Evolutionary conservation across 2,797 vertebrate species (phyloP).

Genomic region (Pantherophis alleghaniensis): DNA sequence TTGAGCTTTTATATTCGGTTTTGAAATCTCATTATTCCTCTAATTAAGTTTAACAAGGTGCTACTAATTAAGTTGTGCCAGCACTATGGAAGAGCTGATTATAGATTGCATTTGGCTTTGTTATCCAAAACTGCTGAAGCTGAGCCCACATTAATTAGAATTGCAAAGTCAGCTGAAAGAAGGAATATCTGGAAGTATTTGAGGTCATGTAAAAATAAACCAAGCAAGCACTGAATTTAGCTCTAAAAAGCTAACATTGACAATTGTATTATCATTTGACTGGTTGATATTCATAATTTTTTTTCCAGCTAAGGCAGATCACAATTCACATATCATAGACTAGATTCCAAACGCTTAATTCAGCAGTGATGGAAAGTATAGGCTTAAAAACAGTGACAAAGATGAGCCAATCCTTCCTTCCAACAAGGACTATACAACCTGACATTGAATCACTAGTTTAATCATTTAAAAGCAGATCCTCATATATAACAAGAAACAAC

Average conservation of each 20-base stretch:
- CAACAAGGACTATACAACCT: background rate
- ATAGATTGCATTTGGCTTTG: background rate
- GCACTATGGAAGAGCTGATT: background rate
- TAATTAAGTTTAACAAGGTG: background rate
- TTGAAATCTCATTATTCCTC: background rate
- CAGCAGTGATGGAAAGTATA: background rate
- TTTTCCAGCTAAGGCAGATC: background rate
- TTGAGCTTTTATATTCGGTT: background rate
- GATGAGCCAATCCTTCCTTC: background rate
- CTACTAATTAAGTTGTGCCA: background rate
- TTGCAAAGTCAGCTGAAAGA: background rate
- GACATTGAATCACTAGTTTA: background rate
- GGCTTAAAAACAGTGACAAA: background rate
- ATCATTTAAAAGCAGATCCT: background rate
- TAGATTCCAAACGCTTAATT: background rate
- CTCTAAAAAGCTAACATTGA: conserved; percentile 33
- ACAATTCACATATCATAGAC: background rate
- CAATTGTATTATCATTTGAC: background rate
- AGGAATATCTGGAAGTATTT: background rate
- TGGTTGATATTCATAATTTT: background rate
- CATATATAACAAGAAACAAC: background rate
- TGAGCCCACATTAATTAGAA: background rate
- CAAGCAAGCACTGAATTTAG: background rate
- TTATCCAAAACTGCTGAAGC: background rate
- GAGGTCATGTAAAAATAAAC: background rate